A percentile compares a stretch with the other conserved stretches of the same genome.
These are phyloP conservation scores for Acrossocheilus wenchowensis DNA, from an alignment of 2,797 vertebrate genomes.

Conservation along the genomic window DNA sequence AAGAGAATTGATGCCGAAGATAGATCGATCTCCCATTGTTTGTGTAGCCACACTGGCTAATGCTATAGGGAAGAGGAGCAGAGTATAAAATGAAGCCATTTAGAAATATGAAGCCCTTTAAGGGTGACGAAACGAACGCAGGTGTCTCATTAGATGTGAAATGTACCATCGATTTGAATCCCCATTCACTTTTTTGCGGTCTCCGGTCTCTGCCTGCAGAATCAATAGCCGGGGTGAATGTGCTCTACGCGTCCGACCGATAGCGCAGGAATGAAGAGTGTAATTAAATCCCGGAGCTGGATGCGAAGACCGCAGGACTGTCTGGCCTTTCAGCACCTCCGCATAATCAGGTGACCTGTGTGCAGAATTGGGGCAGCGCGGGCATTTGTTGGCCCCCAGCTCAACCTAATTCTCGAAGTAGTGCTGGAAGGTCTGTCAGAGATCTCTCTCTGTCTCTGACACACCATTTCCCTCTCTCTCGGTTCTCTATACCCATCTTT, in stretches of 20 bases:
- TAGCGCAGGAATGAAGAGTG: constrained; percentile 61
- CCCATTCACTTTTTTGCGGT: constrained; percentile 59
- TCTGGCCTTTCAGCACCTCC: constrained; percentile 66
- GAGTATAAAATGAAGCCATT: constrained; percentile 66
- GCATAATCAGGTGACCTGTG: constrained; percentile 66
- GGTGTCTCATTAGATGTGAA: constrained; percentile 81
- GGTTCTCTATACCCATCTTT: constrained; percentile 35
- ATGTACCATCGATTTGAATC: constrained; percentile 77
- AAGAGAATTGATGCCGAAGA: constrained; percentile 59
- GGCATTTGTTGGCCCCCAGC: background rate
- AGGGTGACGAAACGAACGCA: constrained; percentile 69
- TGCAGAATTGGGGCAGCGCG: constrained; percentile 6
- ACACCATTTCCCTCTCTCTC: background rate
- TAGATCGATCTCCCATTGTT: constrained; percentile 71
- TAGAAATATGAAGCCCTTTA: constrained; percentile 70
- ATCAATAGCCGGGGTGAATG: constrained; percentile 75
- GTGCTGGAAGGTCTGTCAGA: constrained; percentile 23
- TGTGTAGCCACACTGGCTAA: constrained; percentile 64
- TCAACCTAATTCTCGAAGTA: constrained; percentile 17
- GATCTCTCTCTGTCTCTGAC: constrained; percentile 18
- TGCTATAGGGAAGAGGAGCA: constrained; percentile 57
- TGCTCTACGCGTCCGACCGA: constrained; percentile 63
- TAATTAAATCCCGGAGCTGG: constrained; percentile 79
- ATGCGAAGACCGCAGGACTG: constrained; percentile 64
- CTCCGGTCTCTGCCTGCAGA: constrained; percentile 66